Evolutionary conservation across 2,113 vertebrate species (phyloP), one percentile per base, ranked within the genome.

Genomic region (Bucco capensis): DNA sequence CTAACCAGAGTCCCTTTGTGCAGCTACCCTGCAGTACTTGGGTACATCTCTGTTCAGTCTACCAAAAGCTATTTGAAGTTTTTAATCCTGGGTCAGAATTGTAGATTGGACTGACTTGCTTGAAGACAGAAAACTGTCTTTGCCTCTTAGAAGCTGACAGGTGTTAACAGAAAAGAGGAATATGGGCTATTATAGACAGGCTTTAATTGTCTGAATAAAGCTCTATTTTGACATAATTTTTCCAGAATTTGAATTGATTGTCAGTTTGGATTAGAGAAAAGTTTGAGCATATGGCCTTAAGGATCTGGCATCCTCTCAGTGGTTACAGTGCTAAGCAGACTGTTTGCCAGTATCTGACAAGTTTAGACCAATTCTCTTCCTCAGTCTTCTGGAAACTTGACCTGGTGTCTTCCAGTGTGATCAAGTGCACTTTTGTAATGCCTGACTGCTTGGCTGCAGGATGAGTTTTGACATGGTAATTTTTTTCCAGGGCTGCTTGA

Each of bases 181-280:
- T 65, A 53, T 19, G 21, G 62, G 9, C 42, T 88, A 24, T 72
- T 61, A 42, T 1, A 60, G 71, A 23, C 51, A 71, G 38, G 6
- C 56, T 92, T 1, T 76, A 82, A 37, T 84, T 72, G 58, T 86
- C 54, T 90, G 77, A 69, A 40, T 84, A 61, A 88, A 71, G 53
- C 58, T 86, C 33, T 84, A 31, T 88, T 94, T 88, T 95, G 86
- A 94, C 65, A 24, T 30, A 31, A 53, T 37, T 76, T 75, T 82
- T 38, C 67, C 24, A 27, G 65, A 50, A 67, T 88, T 81, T 4
- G 3, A 51, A 57, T 61, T 93, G 86, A 84, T 93, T 95, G 76
- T 93, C 90, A 95, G 25, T 75, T 95, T 90, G 74, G 90, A 93
- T 86, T 90, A 90, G 46, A 50, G 47, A 75, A 76, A 78, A 72